Evolutionary conservation across 1,140 invertebrate species (phyloP), one percentile per base, ranked within the genome.

Genomic region (Drosophila bocki): DNA sequence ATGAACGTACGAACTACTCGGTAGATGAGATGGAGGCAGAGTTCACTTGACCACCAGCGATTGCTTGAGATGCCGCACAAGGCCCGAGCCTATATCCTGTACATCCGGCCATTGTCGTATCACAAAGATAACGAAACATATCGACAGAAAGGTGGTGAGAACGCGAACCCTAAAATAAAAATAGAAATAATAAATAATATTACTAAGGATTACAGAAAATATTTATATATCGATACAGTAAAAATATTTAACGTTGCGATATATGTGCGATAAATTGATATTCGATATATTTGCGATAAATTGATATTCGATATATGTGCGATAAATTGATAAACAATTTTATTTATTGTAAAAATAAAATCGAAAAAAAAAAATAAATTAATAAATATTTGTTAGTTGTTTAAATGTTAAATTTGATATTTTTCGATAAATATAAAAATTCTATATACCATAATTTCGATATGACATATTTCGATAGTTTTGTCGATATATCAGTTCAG

Each of bases 31-130:
- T 17, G 65, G 33, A 7, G 50, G 41, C 39, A 11, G n/a, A 76
- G 48, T 82, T 82, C 72, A 92, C 77, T 93, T 93, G 51, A 93
- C 92, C 78, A 93, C 94, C 84, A 96, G 93, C 65, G 94, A 95
- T 92, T 96, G 94, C 93, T 95, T 96, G 74, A 96, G 94, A 91
- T 95, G 95, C 80, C 95, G 94, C 93, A 96, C 95, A 68, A 96
- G 93, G 78, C 95, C 95, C 80, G 95, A 94, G 39, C 95, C 95
- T 82, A 97, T 95, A 80, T 97, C 96, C 84, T 96, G 94, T 59
- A 97, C 95, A 93, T 98, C 97, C 39, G 97, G 97, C 97, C 97
- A 97, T 92, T 98, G 97, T 91, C 96, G 96, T 93, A 97, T 94
- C 69, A 97, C 95, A 94, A 98, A 96, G 74, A 97, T 95, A 82